A percentile compares a stretch with the other conserved stretches of the same genome.
These are phyloP conservation scores for Halcyon leucocephala DNA, from an alignment of 2,797 vertebrate species.

Conservation along the genomic window DNA sequence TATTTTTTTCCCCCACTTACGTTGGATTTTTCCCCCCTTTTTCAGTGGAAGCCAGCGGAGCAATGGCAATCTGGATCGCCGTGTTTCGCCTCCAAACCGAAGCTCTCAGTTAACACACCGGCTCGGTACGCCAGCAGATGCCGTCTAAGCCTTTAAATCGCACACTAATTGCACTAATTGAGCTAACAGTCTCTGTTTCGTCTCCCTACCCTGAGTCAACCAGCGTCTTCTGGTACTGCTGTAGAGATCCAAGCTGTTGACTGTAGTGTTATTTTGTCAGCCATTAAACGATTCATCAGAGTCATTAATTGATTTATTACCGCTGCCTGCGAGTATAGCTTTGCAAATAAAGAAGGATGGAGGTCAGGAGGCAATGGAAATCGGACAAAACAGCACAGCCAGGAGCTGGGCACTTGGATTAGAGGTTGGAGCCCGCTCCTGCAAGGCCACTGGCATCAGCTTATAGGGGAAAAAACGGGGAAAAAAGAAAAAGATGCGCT, in stretches of 20 bases:
- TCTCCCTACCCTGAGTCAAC: constrained; percentile 82
- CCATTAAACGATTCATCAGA: constrained; percentile 86
- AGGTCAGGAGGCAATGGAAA: constrained; percentile 79
- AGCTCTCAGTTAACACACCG: constrained; percentile 49
- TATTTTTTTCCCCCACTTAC: not conserved
- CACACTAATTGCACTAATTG: constrained; percentile 84
- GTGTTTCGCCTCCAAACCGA: constrained; percentile 35
- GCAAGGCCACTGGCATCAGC: not conserved
- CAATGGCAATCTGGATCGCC: constrained; percentile 24
- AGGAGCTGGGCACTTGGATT: constrained; percentile 62
- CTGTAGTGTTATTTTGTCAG: constrained; percentile 85
- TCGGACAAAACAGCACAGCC: constrained; percentile 69
- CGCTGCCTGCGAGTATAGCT: constrained; percentile 80
- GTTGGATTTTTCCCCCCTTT: not conserved
- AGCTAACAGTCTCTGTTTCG: constrained; percentile 83
- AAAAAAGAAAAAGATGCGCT: not conserved
- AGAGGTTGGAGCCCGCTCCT: not conserved
- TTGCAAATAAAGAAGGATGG: constrained; percentile 85
- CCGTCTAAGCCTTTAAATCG: constrained; percentile 83
- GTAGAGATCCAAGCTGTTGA: constrained; percentile 86
- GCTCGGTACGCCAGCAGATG: constrained; percentile 78
- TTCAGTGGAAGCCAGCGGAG: not conserved
- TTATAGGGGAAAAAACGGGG: not conserved
- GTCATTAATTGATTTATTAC: constrained; percentile 89
- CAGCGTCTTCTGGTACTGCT: constrained; percentile 81